These are phyloP conservation scores for Piscicola geometra DNA, from an alignment of 2,888 invertebrate genomes.

Conservation along the genomic window DNA sequence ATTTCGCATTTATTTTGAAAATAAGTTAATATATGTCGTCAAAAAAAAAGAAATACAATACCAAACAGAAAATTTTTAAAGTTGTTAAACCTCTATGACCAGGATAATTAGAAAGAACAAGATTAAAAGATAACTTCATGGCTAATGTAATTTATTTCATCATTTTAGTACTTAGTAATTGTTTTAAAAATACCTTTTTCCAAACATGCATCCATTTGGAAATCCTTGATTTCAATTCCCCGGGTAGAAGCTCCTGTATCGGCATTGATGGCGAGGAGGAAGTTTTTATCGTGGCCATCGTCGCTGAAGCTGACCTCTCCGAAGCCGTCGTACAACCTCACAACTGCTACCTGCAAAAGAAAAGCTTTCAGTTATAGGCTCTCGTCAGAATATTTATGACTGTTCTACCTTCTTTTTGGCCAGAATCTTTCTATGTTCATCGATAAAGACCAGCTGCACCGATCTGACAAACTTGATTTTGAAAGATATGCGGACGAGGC, in stretches of 20 bases:
- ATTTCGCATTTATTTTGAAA: no score
- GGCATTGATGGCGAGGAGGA: neutral
- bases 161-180: no score
- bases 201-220: conserved; percentile 25
- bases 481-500: neutral
- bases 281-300: neutral
- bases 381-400: neutral
- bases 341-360: neutral
- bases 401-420: neutral
- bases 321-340: neutral
- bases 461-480: neutral
- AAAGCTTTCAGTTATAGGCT: neutral
- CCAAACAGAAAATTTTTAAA: neutral
- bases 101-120: neutral
- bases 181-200: neutral
- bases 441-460: neutral
- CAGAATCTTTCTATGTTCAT: neutral
- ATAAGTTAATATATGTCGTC: no score
- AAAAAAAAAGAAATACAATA: no score
- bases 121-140: neutral
- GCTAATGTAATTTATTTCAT: no score
- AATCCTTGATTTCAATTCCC: conserved; percentile 20
- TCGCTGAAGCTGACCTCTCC: neutral
- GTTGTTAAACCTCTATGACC: neutral
- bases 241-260: neutral